phyloP scores from a whole-genome alignment of 2,797 vertebrate genomes.

The Sarcoramphus papa region DNA sequence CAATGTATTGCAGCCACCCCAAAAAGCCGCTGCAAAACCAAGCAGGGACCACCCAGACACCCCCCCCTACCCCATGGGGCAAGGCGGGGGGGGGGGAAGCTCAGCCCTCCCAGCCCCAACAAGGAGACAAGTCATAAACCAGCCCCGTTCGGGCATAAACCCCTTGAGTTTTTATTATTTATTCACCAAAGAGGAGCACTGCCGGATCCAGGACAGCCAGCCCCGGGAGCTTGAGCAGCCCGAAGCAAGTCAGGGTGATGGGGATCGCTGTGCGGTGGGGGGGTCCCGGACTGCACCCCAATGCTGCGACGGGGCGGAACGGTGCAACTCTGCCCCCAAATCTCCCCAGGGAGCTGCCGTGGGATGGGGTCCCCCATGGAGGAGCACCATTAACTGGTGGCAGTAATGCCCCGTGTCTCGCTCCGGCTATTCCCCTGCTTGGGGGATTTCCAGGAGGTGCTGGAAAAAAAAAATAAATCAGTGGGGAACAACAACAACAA shows the following conservation, averaged over 20 bases:
- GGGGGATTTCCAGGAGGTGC: background rate
- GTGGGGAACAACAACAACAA: background rate
- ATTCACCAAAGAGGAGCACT: rapidly evolving
- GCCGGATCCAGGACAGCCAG: background rate
- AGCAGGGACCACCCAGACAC: background rate
- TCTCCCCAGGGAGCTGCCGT: rapidly evolving
- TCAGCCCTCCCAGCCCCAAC: background rate
- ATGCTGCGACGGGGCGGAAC: rapidly evolving
- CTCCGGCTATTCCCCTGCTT: background rate
- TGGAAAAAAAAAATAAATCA: background rate
- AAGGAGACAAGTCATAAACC: background rate
- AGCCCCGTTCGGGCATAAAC: background rate
- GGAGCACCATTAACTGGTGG: rapidly evolving
- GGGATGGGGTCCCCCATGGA: rapidly evolving
- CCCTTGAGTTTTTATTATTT: background rate
- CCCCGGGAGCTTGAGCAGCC: background rate
- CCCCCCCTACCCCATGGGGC: rapidly evolving
- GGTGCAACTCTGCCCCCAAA: rapidly evolving
- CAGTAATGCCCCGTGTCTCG: rapidly evolving
- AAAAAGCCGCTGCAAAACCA: background rate
- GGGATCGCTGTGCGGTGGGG: too few relatives aligned
- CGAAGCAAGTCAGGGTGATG: rapidly evolving
- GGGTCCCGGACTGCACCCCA: background rate
- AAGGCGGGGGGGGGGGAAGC: too few relatives aligned
- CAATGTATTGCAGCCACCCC: rapidly evolving